Evolutionary conservation across 1,140 invertebrate species (phyloP).

Genomic region (Doryteuthis pealeii): DNA sequence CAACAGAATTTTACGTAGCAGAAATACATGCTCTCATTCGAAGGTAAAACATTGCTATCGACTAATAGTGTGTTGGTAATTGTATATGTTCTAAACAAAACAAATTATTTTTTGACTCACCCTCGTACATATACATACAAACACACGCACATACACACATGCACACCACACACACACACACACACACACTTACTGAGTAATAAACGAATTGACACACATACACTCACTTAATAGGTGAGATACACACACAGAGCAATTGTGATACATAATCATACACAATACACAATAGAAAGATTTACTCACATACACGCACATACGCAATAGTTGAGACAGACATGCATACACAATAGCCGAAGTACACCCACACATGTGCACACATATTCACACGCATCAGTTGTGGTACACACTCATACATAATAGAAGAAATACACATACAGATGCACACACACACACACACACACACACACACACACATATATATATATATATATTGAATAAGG

Average conservation of each 20-base stretch:
- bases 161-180: neutral
- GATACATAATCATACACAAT: neutral
- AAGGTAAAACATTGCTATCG: too few relatives aligned
- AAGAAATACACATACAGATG: neutral
- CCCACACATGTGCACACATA: neutral
- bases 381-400: neutral
- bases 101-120: too few relatives aligned
- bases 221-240: neutral
- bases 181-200: neutral
- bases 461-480: neutral
- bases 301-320: neutral
- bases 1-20: too few relatives aligned
- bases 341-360: neutral
- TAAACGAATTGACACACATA: neutral
- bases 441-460: neutral
- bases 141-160: neutral
- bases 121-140: neutral
- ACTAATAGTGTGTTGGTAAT: too few relatives aligned
- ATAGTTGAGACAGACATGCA: neutral
- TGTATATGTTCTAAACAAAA: too few relatives aligned
- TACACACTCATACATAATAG: neutral
- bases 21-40: too few relatives aligned
- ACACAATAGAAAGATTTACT: neutral
- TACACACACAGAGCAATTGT: neutral
- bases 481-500: too few relatives aligned